Percentiles rank a stretch among this genome's conserved stretches.
Conservation (phyloP, 2,113 vertebrate species). For the Cyprinodon variegatus region DNA sequence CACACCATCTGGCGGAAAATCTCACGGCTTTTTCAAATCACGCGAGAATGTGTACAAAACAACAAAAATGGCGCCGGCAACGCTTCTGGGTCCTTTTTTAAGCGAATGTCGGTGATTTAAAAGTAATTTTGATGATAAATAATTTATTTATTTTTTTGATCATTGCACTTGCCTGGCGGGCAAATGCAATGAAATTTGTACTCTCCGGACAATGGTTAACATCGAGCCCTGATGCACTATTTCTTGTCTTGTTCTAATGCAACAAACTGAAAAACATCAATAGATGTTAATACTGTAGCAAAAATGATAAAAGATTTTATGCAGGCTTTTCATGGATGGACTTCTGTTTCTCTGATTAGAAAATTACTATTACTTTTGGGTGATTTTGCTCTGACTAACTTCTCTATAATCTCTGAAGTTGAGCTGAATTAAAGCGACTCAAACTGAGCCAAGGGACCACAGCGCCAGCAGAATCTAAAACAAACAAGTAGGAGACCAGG, state of each 20-base stretch:
- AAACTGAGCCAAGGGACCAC: background rate
- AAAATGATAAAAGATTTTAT: background rate
- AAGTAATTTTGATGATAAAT: too few species aligned
- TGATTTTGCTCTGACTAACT: background rate
- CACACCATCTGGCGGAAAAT: too few species aligned
- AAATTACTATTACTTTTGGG: background rate
- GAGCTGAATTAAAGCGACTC: background rate
- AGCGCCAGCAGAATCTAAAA: background rate
- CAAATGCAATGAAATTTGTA: too few species aligned
- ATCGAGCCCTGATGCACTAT: background rate
- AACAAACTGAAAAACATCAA: background rate
- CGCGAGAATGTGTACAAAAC: too few species aligned
- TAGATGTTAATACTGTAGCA: too few species aligned
- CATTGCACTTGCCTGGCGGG: too few species aligned
- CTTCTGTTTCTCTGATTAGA: background rate
- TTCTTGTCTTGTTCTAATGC: background rate
- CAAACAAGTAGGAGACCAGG: background rate
- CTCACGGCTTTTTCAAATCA: too few species aligned
- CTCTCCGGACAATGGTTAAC: too few species aligned
- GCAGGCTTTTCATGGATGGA: background rate
- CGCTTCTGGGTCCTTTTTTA: too few species aligned
- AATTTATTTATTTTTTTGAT: too few species aligned
- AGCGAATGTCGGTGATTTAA: too few species aligned
- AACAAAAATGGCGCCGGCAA: too few species aligned
- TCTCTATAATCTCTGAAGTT: background rate